Evolutionary conservation across 2,113 vertebrate genomes (phyloP).

Genomic region (Porphyrio hochstetteri): DNA sequence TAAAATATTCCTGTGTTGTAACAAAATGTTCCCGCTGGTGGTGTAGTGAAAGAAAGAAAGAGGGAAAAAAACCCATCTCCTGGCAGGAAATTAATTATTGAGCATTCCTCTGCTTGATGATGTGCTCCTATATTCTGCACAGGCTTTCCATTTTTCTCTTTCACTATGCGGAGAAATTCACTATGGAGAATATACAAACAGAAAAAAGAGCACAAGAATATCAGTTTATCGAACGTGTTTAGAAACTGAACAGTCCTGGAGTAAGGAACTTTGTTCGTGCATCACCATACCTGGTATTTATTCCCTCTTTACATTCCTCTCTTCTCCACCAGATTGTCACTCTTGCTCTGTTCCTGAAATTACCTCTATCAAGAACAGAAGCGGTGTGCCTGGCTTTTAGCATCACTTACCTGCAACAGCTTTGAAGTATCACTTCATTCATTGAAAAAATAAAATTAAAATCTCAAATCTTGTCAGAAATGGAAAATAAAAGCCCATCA

Average conservation of each 20-base stretch:
- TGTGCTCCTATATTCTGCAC: background rate
- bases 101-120: background rate
- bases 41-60: conserved; percentile 13
- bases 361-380: background rate
- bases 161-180: conserved; percentile 43
- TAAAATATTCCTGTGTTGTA: conserved; percentile 46
- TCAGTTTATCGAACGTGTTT: conserved; percentile 25
- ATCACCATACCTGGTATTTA: background rate
- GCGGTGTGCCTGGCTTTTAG: background rate
- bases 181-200: conserved; percentile 38
- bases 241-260: background rate
- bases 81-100: conserved; percentile 63
- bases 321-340: background rate
- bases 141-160: conserved; percentile 41
- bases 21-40: conserved; percentile 55
- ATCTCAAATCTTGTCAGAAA: background rate
- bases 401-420: background rate
- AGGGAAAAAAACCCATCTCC: background rate
- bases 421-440: background rate
- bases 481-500: background rate
- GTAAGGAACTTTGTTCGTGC: background rate
- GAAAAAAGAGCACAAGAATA: conserved; percentile 34
- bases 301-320: background rate
- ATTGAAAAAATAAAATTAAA: background rate
- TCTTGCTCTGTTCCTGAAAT: background rate